Conservation (phyloP, 1,140 invertebrate genomes). For the Atta colombica region DNA sequence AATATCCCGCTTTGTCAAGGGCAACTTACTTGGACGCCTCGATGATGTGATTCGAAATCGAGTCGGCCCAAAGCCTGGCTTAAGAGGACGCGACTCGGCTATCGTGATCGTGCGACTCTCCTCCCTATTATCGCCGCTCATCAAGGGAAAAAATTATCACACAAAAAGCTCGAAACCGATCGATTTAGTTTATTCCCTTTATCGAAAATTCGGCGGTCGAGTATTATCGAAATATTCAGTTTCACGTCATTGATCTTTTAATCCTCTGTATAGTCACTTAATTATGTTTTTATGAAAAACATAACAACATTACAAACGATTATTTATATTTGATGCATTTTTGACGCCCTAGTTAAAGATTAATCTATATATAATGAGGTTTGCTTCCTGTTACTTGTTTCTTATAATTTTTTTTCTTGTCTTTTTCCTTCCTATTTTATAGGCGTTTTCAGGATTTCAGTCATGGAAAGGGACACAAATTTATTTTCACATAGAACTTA, state of each 20-base stretch:
- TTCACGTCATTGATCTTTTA: not conserved
- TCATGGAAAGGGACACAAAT: too few relatives aligned
- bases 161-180: not conserved
- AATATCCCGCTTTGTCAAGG: constrained; percentile 48
- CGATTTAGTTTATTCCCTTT: not conserved
- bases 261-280: too few relatives aligned
- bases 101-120: constrained; percentile 40
- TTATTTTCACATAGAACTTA: too few relatives aligned
- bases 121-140: not conserved
- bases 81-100: constrained; percentile 67
- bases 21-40: constrained; percentile 21
- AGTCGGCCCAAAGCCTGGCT: constrained; percentile 34
- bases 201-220: not conserved
- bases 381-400: too few relatives aligned
- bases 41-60: constrained; percentile 53
- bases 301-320: too few relatives aligned
- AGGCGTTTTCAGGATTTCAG: too few relatives aligned
- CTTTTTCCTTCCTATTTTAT: too few relatives aligned
- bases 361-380: too few relatives aligned
- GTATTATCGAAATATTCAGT: not conserved
- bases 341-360: too few relatives aligned
- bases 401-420: too few relatives aligned
- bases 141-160: constrained; percentile 29
- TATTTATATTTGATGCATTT: too few relatives aligned
- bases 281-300: too few relatives aligned